phyloP scores from a whole-genome alignment of 2,113 vertebrate genomes.

The Caloenas nicobarica region DNA sequence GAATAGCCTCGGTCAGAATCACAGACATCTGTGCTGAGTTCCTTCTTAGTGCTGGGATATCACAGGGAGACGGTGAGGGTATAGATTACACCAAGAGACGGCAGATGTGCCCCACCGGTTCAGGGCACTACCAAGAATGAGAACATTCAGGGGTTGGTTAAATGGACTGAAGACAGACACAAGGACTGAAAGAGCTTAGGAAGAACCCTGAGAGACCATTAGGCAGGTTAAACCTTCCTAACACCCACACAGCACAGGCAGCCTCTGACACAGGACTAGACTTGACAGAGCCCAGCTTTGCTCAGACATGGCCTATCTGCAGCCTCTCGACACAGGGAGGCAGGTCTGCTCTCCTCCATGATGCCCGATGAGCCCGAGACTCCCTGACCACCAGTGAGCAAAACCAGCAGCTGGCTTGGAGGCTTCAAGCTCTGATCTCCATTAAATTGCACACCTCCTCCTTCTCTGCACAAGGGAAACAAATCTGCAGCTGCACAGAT shows the following conservation, averaged over 20 bases:
- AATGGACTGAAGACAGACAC: neutral
- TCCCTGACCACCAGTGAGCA: neutral
- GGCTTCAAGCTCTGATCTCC: neutral
- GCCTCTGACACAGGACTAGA: neutral
- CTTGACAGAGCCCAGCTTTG: neutral
- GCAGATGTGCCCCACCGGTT: neutral
- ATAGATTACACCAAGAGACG: neutral
- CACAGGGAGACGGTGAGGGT: neutral
- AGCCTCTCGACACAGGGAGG: fast-evolving
- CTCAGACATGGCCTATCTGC: neutral
- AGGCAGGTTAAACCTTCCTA: neutral
- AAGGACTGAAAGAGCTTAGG: neutral
- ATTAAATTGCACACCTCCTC: neutral
- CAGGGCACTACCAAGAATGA: neutral
- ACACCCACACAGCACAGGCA: neutral
- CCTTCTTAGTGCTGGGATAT: neutral
- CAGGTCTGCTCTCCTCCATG: neutral
- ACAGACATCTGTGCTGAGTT: neutral
- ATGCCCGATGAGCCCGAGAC: neutral
- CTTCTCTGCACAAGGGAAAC: neutral
- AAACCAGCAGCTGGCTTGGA: neutral
- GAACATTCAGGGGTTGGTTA: neutral
- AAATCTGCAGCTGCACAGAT: neutral
- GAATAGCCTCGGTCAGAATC: neutral
- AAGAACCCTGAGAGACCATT: neutral